Conservation (phyloP, 1,140 invertebrate species). For the Zaprionus davidi region DNA sequence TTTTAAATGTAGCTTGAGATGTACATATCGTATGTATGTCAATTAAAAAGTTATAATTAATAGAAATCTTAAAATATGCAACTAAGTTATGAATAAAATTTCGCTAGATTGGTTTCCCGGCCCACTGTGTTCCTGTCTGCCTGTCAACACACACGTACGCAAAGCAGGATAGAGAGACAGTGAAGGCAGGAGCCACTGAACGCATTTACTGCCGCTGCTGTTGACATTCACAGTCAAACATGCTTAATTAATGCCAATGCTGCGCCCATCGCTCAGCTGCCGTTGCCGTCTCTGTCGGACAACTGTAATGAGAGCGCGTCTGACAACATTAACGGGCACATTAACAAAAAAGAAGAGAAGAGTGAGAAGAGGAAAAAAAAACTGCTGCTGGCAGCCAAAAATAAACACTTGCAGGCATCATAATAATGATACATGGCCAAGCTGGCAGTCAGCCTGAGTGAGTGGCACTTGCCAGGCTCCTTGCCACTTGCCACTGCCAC, state of each 20-base stretch:
- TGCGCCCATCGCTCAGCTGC: constrained; percentile 55
- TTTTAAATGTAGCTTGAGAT: no score
- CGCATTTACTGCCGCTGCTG: constrained; percentile 46
- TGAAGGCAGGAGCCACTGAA: neutral
- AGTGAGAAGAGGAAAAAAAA: neutral
- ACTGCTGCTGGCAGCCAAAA: constrained; percentile 66
- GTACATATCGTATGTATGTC: no score
- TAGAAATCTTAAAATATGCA: no score
- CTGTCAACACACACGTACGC: constrained; percentile 59
- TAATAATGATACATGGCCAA: constrained; percentile 78
- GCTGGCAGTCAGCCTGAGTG: constrained; percentile 23
- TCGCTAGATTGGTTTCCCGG: neutral
- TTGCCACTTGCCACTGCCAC: constrained; percentile 25
- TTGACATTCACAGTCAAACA: constrained; percentile 83
- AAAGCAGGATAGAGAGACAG: constrained; percentile 8
- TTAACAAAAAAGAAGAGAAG: constrained; percentile 48
- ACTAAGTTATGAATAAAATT: no score
- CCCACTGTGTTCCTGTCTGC: neutral
- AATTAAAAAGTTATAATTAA: no score
- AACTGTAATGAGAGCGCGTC: constrained; percentile 67
- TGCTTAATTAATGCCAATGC: constrained; percentile 82
- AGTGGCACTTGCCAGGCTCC: constrained; percentile 43
- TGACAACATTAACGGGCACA: constrained; percentile 79
- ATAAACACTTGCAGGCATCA: constrained; percentile 77
- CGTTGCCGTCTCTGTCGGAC: constrained; percentile 6